Evolutionary conservation across 2,797 vertebrate genomes (phyloP).

Genomic region (Rhinichthys osculus): DNA sequence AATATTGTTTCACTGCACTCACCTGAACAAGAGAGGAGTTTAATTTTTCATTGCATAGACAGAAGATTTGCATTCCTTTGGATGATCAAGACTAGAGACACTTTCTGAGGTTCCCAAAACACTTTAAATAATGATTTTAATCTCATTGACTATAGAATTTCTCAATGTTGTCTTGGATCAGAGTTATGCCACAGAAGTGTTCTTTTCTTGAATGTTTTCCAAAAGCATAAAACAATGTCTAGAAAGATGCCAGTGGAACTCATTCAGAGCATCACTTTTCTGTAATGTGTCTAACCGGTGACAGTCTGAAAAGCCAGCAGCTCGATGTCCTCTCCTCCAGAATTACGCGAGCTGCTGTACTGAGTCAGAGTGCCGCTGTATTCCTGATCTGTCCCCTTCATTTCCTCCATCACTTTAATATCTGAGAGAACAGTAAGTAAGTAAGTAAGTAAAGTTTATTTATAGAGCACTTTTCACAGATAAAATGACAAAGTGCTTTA

Average conservation of each 20-base stretch:
- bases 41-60: neutral
- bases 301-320: slow-evolving; percentile 81
- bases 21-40: slow-evolving; percentile 63
- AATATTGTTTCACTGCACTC: slow-evolving; percentile 82
- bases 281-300: slow-evolving; percentile 69
- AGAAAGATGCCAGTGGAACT: slow-evolving; percentile 1
- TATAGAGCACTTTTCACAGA: no score
- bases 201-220: neutral
- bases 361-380: slow-evolving; percentile 73
- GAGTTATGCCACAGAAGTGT: neutral
- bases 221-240: neutral
- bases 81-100: neutral
- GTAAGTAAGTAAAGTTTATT: no score
- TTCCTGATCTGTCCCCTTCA: slow-evolving; percentile 75
- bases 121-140: slow-evolving; percentile 13
- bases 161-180: slow-evolving; percentile 5
- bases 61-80: slow-evolving; percentile 4
- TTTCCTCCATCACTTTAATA: slow-evolving; percentile 70
- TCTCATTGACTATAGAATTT: slow-evolving; percentile 20
- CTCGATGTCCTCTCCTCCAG: slow-evolving; percentile 77
- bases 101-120: neutral
- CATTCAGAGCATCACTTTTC: slow-evolving; percentile 23
- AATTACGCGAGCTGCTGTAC: slow-evolving; percentile 77
- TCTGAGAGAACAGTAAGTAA: slow-evolving; percentile 59
- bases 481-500: no score